Evolutionary conservation across 2,888 invertebrate species (phyloP).

Genomic region (Eugnorisma glareosa): DNA sequence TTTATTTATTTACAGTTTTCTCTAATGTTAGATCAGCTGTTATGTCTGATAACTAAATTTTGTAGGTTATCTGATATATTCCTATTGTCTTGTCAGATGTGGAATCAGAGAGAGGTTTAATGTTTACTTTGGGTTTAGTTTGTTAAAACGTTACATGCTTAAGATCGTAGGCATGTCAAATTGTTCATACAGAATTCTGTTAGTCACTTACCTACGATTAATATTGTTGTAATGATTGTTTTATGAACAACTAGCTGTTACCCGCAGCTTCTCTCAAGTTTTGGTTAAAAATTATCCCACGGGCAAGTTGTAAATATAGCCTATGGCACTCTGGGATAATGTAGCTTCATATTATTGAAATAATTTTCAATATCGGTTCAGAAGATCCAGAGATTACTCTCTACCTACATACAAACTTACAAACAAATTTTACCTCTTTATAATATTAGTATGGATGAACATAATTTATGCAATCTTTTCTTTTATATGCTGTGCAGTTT

Average conservation of each 20-base stretch:
- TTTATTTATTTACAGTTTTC: conserved; percentile 57
- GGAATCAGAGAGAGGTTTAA: background rate
- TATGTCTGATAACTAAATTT: conserved; percentile 19
- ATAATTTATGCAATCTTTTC: background rate
- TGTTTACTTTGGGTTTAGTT: background rate
- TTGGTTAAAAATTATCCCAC: too few relatives aligned
- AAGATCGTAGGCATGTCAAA: background rate
- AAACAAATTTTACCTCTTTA: too few relatives aligned
- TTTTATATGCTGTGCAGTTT: background rate
- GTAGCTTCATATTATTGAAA: too few relatives aligned
- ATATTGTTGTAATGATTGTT: background rate
- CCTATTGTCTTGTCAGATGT: conserved; percentile 1
- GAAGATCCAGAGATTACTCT: too few relatives aligned
- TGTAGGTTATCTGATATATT: conserved; percentile 39
- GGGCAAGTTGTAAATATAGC: too few relatives aligned
- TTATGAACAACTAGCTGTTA: too few relatives aligned
- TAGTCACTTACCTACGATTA: background rate
- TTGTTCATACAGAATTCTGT: background rate
- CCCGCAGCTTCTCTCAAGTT: too few relatives aligned
- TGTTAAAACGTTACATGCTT: background rate
- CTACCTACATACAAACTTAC: too few relatives aligned
- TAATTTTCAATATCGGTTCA: too few relatives aligned
- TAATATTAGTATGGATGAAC: too few relatives aligned
- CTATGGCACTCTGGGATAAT: too few relatives aligned
- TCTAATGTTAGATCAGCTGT: conserved; percentile 52